phyloP scores from a whole-genome alignment of 2,888 invertebrate species.

The Tenthredo scrophulariae region DNA sequence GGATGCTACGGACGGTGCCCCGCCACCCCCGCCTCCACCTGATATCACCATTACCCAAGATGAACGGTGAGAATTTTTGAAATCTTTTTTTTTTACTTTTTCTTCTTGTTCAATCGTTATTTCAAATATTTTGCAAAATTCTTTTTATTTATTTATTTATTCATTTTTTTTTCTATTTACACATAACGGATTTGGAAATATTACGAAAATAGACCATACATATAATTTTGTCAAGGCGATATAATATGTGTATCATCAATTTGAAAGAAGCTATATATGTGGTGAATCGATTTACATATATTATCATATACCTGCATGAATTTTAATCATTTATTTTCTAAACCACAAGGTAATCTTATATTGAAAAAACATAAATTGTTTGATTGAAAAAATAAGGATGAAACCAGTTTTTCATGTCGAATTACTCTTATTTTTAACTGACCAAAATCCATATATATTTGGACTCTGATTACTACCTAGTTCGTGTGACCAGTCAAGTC shows the following conservation, averaged over 20 bases:
- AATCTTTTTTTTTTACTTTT: background rate
- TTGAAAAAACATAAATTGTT: background rate
- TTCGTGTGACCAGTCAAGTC: background rate
- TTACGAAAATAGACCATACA: background rate
- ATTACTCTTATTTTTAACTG: background rate
- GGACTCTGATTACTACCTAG: background rate
- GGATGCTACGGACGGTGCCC: slow-evolving; percentile 77
- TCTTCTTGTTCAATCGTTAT: too few species aligned
- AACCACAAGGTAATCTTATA: slow-evolving; percentile 7
- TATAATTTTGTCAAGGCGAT: background rate
- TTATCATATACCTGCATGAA: background rate
- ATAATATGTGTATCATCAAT: too few species aligned
- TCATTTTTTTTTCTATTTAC: background rate
- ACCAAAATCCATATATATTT: background rate
- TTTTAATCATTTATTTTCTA: background rate
- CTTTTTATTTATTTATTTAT: too few species aligned
- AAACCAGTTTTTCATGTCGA: slow-evolving; percentile 2
- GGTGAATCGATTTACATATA: background rate
- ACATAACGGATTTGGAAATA: too few species aligned
- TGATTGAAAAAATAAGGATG: background rate
- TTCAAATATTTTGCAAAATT: background rate
- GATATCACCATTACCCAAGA: slow-evolving; percentile 77
- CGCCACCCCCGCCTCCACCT: slow-evolving; percentile 75
- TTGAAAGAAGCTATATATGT: background rate
- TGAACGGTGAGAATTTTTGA: slow-evolving; percentile 73